Percentiles rank a stretch among this genome's conserved stretches.
Conservation (phyloP, 2,113 vertebrate species). For the Equus quagga region DNA sequence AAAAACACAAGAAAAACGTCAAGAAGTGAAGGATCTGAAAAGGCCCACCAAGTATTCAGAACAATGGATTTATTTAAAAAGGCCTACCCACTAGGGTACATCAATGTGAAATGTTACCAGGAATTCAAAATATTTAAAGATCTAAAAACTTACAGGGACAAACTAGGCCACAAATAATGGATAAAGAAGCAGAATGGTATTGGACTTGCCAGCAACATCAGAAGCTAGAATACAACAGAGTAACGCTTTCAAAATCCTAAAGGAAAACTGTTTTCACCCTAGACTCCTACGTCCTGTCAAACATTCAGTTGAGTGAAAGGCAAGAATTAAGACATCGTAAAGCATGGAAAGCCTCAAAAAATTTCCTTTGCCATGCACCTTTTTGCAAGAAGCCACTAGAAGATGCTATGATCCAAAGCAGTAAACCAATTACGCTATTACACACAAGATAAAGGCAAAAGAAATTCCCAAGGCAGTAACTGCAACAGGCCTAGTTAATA, state of each 20-base stretch:
- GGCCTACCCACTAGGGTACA: not conserved
- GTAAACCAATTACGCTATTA: not conserved
- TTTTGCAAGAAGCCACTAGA: not conserved
- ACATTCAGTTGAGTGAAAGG: not conserved
- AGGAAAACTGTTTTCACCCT: not conserved
- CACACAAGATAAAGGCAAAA: not conserved
- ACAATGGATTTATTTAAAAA: not conserved
- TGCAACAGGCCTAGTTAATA: not conserved
- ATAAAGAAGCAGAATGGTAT: not conserved
- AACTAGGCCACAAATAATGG: not conserved
- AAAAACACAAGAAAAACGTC: not conserved
- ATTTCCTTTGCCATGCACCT: not conserved
- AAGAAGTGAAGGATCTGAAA: not conserved
- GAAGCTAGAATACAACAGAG: not conserved
- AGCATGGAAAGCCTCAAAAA: constrained; percentile 1
- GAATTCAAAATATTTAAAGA: not conserved
- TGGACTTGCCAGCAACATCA: constrained; percentile 1
- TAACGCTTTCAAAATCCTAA: not conserved
- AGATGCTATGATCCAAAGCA: not conserved
- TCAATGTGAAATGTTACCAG: not conserved
- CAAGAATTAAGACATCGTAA: not conserved
- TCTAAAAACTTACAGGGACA: not conserved
- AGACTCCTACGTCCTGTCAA: not conserved
- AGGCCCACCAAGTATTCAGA: not conserved
- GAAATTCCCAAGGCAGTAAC: not conserved